Evolutionary conservation across 1,140 invertebrate genomes (phyloP).

Genomic region (Frieseomelitta varia): DNA sequence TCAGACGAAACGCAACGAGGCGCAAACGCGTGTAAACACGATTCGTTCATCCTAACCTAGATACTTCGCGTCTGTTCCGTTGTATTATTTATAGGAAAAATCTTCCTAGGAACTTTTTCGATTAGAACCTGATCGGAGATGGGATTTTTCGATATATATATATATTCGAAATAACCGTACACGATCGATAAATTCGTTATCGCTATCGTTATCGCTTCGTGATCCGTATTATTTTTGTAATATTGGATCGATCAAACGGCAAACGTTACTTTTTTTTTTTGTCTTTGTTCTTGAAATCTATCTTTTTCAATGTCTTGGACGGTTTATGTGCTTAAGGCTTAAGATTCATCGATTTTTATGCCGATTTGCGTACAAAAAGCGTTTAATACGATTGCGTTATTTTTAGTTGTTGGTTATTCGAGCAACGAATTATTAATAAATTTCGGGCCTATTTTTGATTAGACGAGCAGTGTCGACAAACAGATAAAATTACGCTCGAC

Average conservation of each 20-base stretch:
- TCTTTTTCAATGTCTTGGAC: background rate
- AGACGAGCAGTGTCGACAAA: background rate
- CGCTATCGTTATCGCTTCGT: background rate
- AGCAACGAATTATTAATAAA: conserved; percentile 12
- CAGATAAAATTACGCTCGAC: background rate
- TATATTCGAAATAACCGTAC: background rate
- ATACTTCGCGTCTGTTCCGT: conserved; percentile 38
- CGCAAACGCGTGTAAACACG: conserved; percentile 42
- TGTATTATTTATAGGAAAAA: conserved; percentile 59
- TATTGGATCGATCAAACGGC: background rate
- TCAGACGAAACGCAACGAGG: conserved; percentile 2
- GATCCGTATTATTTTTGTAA: background rate
- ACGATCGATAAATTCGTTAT: background rate
- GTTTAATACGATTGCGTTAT: background rate
- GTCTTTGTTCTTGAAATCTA: background rate
- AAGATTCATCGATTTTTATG: background rate
- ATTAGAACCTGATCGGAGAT: conserved; percentile 11
- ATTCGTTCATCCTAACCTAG: conserved; percentile 50
- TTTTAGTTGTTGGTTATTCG: background rate
- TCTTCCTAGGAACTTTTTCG: background rate
- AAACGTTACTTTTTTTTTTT: background rate
- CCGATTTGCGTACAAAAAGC: background rate
- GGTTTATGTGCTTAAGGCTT: background rate
- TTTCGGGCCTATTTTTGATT: background rate
- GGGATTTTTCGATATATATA: background rate